Percentiles rank a stretch among this genome's conserved stretches.
Conservation (phyloP, 2,888 invertebrate genomes). For the Diploptera punctata region DNA sequence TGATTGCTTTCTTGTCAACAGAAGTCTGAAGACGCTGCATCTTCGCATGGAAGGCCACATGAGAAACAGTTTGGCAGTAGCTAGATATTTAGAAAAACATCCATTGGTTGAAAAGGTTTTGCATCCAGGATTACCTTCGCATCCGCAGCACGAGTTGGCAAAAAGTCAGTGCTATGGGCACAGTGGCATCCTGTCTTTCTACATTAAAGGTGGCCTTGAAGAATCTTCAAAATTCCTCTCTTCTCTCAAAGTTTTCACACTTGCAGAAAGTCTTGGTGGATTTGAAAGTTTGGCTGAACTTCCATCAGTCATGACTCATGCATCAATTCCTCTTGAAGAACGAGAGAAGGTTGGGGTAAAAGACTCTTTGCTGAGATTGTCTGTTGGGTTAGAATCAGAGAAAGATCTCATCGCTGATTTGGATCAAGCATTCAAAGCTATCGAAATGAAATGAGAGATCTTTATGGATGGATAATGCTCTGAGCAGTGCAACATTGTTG, state of each 20-base stretch:
- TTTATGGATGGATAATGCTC: too few relatives aligned
- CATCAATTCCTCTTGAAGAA: slow-evolving; percentile 81
- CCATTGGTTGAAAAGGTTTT: slow-evolving; percentile 79
- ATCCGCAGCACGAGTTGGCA: slow-evolving; percentile 84
- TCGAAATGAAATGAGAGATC: too few relatives aligned
- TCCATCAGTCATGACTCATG: slow-evolving; percentile 96
- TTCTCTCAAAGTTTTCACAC: slow-evolving; percentile 77
- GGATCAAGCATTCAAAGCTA: slow-evolving; percentile 75
- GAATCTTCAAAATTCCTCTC: slow-evolving; percentile 78
- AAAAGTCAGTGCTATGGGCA: slow-evolving; percentile 84
- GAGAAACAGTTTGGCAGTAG: slow-evolving; percentile 77
- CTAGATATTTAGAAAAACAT: slow-evolving; percentile 81
- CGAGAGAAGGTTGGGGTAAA: slow-evolving; percentile 78
- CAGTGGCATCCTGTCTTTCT: slow-evolving; percentile 93
- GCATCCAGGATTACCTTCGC: slow-evolving; percentile 85
- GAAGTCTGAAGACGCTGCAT: slow-evolving; percentile 92
- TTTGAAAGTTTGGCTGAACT: slow-evolving; percentile 94
- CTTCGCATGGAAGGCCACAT: slow-evolving; percentile 91
- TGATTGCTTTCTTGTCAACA: slow-evolving; percentile 92
- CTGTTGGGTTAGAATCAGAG: slow-evolving; percentile 88
- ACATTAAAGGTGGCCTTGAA: slow-evolving; percentile 76
- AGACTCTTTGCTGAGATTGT: slow-evolving; percentile 84
- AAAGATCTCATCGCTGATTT: slow-evolving; percentile 87
- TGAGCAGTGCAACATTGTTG: too few relatives aligned
- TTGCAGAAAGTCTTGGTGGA: slow-evolving; percentile 96